Conservation (phyloP, 2,113 vertebrate genomes). For the Phyllostomus discolor region DNA sequence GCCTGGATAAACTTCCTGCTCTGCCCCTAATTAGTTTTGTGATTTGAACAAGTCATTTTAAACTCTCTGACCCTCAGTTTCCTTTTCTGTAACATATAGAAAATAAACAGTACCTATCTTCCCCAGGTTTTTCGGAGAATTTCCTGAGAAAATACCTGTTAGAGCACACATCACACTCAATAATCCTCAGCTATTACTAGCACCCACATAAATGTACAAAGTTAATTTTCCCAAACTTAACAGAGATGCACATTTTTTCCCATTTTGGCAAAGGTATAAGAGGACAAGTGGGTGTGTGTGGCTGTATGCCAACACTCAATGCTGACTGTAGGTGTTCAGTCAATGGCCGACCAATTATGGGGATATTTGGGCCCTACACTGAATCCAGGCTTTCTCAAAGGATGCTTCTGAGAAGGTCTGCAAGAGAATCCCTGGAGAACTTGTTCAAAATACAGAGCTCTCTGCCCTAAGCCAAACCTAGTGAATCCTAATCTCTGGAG, state of each 20-base stretch:
- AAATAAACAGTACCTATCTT: not conserved
- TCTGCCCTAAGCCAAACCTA: not conserved
- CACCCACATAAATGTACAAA: not conserved
- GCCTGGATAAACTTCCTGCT: not conserved
- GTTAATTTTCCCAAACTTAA: not conserved
- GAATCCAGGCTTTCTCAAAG: not conserved
- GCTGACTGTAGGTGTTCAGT: not conserved
- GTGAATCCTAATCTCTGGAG: not conserved
- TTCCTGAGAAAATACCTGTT: not conserved
- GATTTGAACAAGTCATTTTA: not conserved
- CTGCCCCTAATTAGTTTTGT: not conserved
- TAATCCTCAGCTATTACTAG: slow-evolving; percentile 8
- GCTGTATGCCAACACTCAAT: not conserved
- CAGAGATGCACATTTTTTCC: not conserved
- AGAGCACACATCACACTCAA: not conserved
- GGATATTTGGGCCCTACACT: not conserved
- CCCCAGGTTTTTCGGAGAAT: not conserved
- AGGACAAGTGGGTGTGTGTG: not conserved
- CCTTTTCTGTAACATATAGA: slow-evolving; percentile 8
- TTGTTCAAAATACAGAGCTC: not conserved
- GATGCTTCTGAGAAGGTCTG: not conserved
- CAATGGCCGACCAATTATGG: not conserved
- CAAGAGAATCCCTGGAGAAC: not conserved
- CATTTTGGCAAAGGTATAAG: not conserved
- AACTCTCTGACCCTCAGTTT: not conserved